Evolutionary conservation across 2,888 invertebrate species (phyloP).

Genomic region (Eupithecia insigniata): DNA sequence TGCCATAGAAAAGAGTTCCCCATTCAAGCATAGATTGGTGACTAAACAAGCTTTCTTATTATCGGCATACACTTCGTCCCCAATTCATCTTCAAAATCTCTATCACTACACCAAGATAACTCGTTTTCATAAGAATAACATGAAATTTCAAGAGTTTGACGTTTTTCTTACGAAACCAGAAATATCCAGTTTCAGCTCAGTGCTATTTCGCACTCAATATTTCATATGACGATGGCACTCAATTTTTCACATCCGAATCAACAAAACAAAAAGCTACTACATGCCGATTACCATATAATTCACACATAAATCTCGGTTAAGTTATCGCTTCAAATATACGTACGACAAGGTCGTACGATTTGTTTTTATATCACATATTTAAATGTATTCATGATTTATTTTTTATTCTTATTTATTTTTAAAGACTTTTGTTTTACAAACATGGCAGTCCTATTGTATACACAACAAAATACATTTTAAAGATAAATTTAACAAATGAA

Average conservation of each 20-base stretch:
- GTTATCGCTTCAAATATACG: conserved; percentile 58
- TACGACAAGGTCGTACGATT: conserved; percentile 70
- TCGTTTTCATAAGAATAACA: neutral
- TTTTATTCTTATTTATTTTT: too few relatives aligned
- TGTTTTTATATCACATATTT: conserved; percentile 54
- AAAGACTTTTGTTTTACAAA: too few relatives aligned
- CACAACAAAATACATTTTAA: too few relatives aligned
- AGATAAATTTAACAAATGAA: too few relatives aligned
- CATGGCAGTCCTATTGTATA: too few relatives aligned
- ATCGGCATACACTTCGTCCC: neutral
- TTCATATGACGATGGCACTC: conserved; percentile 5
- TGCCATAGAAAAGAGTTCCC: too few relatives aligned
- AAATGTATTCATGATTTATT: too few relatives aligned
- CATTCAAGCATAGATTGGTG: neutral
- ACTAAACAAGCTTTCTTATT: neutral
- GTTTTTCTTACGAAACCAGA: neutral
- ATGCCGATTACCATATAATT: conserved; percentile 39
- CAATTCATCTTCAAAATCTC: neutral
- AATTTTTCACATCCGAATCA: conserved; percentile 7
- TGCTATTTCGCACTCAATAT: neutral
- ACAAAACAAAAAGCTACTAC: conserved; percentile 19
- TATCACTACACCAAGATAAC: neutral
- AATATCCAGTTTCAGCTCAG: neutral
- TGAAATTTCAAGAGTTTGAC: neutral
- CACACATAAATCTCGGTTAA: conserved; percentile 46